phyloP scores from a whole-genome alignment of 92 coral and sea anemone species.

The Heliopora coerulea region DNA sequence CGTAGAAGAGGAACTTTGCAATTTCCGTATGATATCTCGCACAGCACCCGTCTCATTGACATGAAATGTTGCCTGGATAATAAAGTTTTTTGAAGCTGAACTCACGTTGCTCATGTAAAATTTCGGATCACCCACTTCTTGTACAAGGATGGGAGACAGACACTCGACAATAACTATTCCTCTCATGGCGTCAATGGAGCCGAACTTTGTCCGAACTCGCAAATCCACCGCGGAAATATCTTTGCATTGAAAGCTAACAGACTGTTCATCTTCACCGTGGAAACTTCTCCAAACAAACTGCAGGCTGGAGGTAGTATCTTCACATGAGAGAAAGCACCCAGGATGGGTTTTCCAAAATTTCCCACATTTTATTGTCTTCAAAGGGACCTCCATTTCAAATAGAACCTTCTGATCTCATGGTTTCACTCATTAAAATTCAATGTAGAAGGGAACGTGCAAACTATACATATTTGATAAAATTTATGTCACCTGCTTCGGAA shows the following conservation, averaged over 20 bases:
- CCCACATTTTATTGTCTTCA: constrained; percentile 29
- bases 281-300: background rate
- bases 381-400: constrained; percentile 15
- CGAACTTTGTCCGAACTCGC: constrained; percentile 86
- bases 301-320: background rate
- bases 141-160: constrained; percentile 45
- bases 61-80: constrained; percentile 73
- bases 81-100: constrained; percentile 41
- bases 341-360: constrained; percentile 4
- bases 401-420: background rate
- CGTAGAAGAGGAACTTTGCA: constrained; percentile 1
- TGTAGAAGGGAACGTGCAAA: background rate
- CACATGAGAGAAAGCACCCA: background rate
- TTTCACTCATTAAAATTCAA: constrained; percentile 11
- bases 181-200: constrained; percentile 84
- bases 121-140: background rate
- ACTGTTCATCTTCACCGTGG: constrained; percentile 52
- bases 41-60: constrained; percentile 91
- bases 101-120: background rate
- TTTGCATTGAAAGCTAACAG: constrained; percentile 56
- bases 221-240: constrained; percentile 86
- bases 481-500: no score
- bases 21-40: constrained; percentile 77
- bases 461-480: no score
- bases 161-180: constrained; percentile 82